Evolutionary conservation across 2,113 vertebrate species (phyloP).

Genomic region (Ursus arctos): DNA sequence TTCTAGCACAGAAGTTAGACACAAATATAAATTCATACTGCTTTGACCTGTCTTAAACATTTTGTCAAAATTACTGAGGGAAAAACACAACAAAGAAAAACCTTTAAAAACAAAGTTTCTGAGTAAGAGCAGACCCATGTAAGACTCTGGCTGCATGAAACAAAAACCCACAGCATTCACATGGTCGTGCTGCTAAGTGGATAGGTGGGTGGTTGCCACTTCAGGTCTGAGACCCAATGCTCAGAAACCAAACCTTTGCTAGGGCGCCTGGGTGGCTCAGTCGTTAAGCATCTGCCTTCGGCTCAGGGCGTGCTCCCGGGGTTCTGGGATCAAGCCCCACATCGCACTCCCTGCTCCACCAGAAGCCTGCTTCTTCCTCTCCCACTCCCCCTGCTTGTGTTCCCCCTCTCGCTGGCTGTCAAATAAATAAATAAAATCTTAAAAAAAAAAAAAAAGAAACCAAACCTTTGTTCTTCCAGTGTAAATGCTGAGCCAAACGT

Average conservation of each 20-base stretch:
- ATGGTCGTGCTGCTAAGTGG: not conserved
- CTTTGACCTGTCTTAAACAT: conserved; percentile 20
- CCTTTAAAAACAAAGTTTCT: not conserved
- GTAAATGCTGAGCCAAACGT: not conserved
- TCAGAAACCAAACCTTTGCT: not conserved
- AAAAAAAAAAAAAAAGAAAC: not conserved
- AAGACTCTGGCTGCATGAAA: not conserved
- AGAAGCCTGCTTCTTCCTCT: too few relatives aligned
- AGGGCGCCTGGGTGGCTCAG: not conserved
- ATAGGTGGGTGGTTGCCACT: not conserved
- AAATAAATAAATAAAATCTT: too few relatives aligned
- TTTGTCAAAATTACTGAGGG: not conserved
- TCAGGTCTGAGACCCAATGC: not conserved
- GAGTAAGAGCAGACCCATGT: not conserved
- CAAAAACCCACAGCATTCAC: not conserved
- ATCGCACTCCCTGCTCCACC: too few relatives aligned
- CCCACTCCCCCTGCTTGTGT: too few relatives aligned
- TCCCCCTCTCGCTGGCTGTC: too few relatives aligned
- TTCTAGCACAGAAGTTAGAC: not conserved
- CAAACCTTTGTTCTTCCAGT: not conserved
- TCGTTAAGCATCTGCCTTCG: not conserved
- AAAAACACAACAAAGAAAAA: not conserved
- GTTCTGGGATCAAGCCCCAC: too few relatives aligned
- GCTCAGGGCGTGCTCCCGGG: too few relatives aligned
- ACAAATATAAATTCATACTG: conserved; percentile 1